Evolutionary conservation across 1,140 invertebrate genomes (phyloP).

Genomic region (Zaprionus ghesquierei): DNA sequence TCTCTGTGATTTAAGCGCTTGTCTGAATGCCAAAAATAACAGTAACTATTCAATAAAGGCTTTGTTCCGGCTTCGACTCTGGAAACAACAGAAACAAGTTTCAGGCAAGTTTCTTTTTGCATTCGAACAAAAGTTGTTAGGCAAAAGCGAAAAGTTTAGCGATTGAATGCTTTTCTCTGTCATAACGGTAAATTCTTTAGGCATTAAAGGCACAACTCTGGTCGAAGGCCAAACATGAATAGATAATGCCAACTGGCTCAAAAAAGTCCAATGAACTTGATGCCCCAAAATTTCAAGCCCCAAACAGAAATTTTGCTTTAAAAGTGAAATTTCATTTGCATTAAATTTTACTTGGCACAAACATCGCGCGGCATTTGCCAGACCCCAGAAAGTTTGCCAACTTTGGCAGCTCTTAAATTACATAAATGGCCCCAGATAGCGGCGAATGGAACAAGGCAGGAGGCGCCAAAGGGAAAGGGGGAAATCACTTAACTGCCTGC

Average conservation of each 20-base stretch:
- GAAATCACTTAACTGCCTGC: slow-evolving; percentile 53
- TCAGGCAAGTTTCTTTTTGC: neutral
- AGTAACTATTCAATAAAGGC: slow-evolving; percentile 1
- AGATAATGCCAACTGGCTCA: slow-evolving; percentile 1
- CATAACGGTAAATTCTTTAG: slow-evolving; percentile 14
- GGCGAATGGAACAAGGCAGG: neutral
- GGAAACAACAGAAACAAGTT: slow-evolving; percentile 21
- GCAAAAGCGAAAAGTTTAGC: neutral
- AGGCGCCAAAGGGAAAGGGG: neutral
- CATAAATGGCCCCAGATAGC: slow-evolving; percentile 29
- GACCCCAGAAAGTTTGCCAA: slow-evolving; percentile 11
- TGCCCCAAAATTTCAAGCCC: neutral
- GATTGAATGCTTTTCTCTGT: slow-evolving; percentile 12
- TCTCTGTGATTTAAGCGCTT: neutral
- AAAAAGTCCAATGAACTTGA: neutral
- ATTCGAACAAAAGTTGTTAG: slow-evolving; percentile 8
- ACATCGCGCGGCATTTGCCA: neutral
- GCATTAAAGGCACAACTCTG: neutral
- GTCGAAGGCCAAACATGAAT: slow-evolving; percentile 17
- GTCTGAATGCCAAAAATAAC: slow-evolving; percentile 1
- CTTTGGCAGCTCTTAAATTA: slow-evolving; percentile 41
- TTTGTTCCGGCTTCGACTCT: neutral
- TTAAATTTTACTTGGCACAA: slow-evolving; percentile 19
- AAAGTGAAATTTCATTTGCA: slow-evolving; percentile 6
- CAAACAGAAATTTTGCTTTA: neutral